Conservation (phyloP, 2,113 vertebrate species). For the Oncorhynchus tshawytscha region DNA sequence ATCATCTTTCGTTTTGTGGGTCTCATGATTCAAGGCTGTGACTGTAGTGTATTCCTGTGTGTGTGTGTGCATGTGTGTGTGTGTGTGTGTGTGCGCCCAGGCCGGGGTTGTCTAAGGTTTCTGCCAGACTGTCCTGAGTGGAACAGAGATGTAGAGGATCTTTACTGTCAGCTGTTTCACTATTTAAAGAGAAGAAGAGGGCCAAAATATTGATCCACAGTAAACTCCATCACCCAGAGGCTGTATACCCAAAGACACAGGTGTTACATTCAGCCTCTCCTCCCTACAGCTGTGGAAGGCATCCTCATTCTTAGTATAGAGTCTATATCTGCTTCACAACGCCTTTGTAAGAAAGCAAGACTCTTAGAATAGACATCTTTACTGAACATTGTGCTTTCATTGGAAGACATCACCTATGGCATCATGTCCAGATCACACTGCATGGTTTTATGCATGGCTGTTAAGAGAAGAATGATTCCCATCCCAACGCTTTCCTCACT, state of each 20-base stretch:
- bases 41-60: neutral
- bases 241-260: slow-evolving; percentile 6
- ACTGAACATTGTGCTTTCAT: neutral
- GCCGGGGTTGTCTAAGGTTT: slow-evolving; percentile 13
- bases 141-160: slow-evolving; percentile 53
- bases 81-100: neutral
- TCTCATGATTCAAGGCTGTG: too few species aligned
- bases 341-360: neutral
- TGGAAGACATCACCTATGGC: neutral
- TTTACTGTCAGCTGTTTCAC: slow-evolving; percentile 57
- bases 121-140: slow-evolving; percentile 43
- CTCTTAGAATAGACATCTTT: neutral
- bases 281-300: neutral
- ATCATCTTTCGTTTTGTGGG: too few species aligned
- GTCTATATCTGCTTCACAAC: too few species aligned
- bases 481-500: slow-evolving; percentile 40
- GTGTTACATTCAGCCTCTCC: neutral
- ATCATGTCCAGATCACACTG: neutral
- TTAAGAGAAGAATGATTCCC: slow-evolving; percentile 19
- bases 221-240: slow-evolving; percentile 28
- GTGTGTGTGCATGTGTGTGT: neutral
- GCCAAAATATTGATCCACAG: slow-evolving; percentile 59
- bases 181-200: slow-evolving; percentile 58
- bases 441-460: slow-evolving; percentile 18
- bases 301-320: neutral